Base-by-base conservation (phyloP, 2,113 vertebrate genomes). In the Ploceus nigricollis region DNA sequence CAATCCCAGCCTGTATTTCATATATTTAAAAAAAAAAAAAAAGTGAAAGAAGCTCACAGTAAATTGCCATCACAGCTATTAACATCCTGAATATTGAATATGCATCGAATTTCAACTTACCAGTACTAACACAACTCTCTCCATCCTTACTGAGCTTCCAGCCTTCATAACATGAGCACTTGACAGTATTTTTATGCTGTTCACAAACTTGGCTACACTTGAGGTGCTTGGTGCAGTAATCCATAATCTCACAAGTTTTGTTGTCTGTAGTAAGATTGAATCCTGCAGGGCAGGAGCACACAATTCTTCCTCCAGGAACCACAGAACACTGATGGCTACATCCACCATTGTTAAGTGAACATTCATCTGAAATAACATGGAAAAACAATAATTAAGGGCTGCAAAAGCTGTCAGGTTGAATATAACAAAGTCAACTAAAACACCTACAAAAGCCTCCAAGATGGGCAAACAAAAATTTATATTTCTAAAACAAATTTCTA, bases 131-230 rank as follows among this genome's bases (percentile, higher is more conserved):
- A 83, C 99, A 99, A 90, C 94, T 99, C 97, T 99, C 98, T 56
- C 99, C 99, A 39, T 99, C 99, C 19, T 97, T 93, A 75, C 98
- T 98, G 22, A 99, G 98, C 37, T 94, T 98, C 99, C 99, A 99
- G 57, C 99, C 99, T 13, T 99, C 98, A 1, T 99, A 99, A 95
- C 99, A 99, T 1, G 99, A 99, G 75, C 99, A 99, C 94, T 99
- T 99, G 87, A 99, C 99, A 5, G 97, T 98, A 87, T 98, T 98
- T 96, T 99, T 99, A 92, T 99, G 98, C 95, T 99, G 99, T 89
- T 99, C 99, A 82, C 99, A 99, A 88, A 99, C 98, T 98, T 99
- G 99, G 92, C 99, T 99, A 82, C 99, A 99, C 94, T 98, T 99
- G 3, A 99, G 98, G 96, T 99, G 99, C 69, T 91, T 98, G 94